Percentiles rank a stretch among this genome's conserved stretches.
Evolutionary conservation across 2,797 vertebrate species (phyloP).

Genomic region (Anabas testudineus): DNA sequence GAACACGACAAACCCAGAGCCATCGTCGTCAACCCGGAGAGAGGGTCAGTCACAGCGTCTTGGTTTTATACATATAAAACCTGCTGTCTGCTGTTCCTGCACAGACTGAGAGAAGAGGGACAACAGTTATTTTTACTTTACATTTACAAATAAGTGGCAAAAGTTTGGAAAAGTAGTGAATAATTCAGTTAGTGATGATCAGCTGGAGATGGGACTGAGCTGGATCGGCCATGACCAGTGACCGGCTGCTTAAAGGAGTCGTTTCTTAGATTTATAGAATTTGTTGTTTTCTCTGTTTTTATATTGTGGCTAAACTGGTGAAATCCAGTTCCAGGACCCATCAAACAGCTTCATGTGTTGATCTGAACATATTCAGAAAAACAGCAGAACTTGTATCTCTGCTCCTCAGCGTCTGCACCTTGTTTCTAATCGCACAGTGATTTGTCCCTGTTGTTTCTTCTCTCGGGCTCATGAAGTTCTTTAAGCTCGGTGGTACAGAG

Average conservation of each 20-base stretch:
- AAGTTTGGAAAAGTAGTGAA: too few relatives aligned
- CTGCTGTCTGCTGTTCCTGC: too few relatives aligned
- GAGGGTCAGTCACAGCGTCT: slow-evolving; percentile 87
- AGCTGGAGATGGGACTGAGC: too few relatives aligned
- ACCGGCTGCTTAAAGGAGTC: not conserved
- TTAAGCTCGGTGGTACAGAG: slow-evolving; percentile 18
- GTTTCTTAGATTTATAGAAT: too few relatives aligned
- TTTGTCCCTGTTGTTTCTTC: slow-evolving; percentile 43
- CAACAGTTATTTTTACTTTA: too few relatives aligned
- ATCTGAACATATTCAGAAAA: not conserved
- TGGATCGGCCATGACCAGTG: too few relatives aligned
- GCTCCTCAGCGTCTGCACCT: not conserved
- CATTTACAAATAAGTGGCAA: too few relatives aligned
- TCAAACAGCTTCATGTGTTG: not conserved
- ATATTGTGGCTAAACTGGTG: not conserved
- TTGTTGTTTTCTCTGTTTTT: not conserved
- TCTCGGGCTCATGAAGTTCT: slow-evolving; percentile 29
- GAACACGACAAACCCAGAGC: slow-evolving; percentile 94
- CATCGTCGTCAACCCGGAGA: slow-evolving; percentile 96
- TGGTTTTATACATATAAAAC: too few relatives aligned
- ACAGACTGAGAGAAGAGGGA: too few relatives aligned
- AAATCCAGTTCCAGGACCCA: slow-evolving; percentile 22
- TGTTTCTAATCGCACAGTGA: slow-evolving; percentile 34
- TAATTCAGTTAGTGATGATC: too few relatives aligned
- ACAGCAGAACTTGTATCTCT: not conserved